phyloP scores from a whole-genome alignment of 2,797 vertebrate species.

The Anguilla obscura region DNA sequence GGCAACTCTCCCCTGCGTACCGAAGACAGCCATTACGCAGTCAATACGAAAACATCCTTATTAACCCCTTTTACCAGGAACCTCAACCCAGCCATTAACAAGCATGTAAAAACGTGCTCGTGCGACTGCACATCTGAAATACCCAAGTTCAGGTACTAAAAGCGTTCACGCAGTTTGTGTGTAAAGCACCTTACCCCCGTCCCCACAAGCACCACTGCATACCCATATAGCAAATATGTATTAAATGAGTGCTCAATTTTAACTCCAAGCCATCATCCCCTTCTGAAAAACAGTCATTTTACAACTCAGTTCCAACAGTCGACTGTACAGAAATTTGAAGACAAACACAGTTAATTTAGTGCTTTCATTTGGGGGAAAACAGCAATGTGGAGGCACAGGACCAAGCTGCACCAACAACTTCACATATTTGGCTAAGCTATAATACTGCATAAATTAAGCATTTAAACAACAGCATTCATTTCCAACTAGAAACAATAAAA shows the following conservation, averaged over 20 bases:
- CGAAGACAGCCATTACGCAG: not conserved
- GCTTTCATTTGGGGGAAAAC: not conserved
- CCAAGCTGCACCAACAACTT: not conserved
- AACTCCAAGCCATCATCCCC: not conserved
- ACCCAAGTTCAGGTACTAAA: not conserved
- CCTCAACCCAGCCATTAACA: not conserved
- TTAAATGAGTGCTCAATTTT: not conserved
- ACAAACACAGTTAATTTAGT: not conserved
- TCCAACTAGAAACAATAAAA: not conserved
- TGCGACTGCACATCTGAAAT: not conserved
- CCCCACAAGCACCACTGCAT: not conserved
- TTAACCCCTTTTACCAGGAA: not conserved
- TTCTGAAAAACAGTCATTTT: not conserved
- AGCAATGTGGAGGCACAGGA: not conserved
- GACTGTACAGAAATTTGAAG: not conserved
- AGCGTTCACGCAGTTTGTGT: not conserved
- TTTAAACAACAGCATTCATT: not conserved
- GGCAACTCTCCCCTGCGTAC: not conserved
- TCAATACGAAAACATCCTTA: not conserved
- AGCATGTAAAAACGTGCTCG: not conserved
- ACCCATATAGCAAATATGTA: not conserved
- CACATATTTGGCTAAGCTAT: not conserved
- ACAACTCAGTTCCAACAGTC: not conserved
- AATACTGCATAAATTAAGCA: not conserved
- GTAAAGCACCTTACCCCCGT: not conserved